Base-by-base conservation (phyloP, 2,888 invertebrate species). In the Xylota sylvarum region DNA sequence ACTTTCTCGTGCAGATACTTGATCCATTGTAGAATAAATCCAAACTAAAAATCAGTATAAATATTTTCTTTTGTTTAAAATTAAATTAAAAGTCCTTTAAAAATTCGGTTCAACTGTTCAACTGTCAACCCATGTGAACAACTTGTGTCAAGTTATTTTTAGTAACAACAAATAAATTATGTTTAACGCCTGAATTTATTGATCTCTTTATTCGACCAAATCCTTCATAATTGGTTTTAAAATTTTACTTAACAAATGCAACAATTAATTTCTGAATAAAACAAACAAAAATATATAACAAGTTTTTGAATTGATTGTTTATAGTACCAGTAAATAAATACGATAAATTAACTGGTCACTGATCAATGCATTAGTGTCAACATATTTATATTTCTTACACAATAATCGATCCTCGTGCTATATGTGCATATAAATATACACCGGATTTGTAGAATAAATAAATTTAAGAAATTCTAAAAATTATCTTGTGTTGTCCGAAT, bases 341-440 rank as follows among this genome's bases (percentile, higher is more conserved):
- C 6, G 10, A 35, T 35, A 17, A 56, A 56, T 56, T 17, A 10
- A 35, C 2, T 56, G 14, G 9, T 35, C 56, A 58, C 35, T 35
- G 35, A 35, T 35, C 35, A 58, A 58, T 37, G 35, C 19, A 35
- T 56, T 56, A 56, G n/a, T 14, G n/a, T 7, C 52, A 30, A 55
- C n/a, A n/a, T 14, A n/a, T 30, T 5, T 9, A 3, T 14, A 17
- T 32, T 32, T 30, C 12, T 56, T 35, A 17, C 32, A 14, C 4
- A 56, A 32, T 17, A 17, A 9, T 17, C 7, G 10, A 10, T 9
- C n/a, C 14, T n/a, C 30, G 14, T 55, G 14, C 1, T 14, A 56
- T 19, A 23, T 23, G 23, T 23, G n/a, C n/a, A n/a, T n/a, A n/a
- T n/a, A n/a, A n/a, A n/a, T n/a, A 23, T 23, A 14, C 4, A 43